Percentiles rank a stretch among this genome's conserved stretches.
phyloP scores from a whole-genome alignment of 1,140 invertebrate species.

The Papilio machaon region DNA sequence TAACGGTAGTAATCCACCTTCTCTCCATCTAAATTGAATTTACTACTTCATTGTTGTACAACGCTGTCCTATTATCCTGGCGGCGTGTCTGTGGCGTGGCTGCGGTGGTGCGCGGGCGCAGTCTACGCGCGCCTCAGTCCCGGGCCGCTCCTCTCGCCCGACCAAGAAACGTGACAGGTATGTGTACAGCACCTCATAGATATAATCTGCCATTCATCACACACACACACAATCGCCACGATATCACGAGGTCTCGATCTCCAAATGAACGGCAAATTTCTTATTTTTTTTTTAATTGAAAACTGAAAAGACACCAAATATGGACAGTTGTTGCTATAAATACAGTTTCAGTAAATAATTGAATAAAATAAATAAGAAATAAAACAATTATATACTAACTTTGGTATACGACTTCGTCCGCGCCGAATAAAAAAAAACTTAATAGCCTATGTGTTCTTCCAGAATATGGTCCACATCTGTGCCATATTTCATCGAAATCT shows the following conservation, averaged over 20 bases:
- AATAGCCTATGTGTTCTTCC: too few relatives aligned
- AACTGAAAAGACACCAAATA: too few relatives aligned
- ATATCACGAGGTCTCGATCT: not conserved
- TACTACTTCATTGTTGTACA: slow-evolving; percentile 41
- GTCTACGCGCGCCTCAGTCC: slow-evolving; percentile 48
- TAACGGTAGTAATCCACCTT: not conserved
- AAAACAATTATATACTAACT: too few relatives aligned
- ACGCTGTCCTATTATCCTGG: slow-evolving; percentile 58
- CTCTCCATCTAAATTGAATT: not conserved
- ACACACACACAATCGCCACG: not conserved
- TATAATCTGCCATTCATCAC: not conserved
- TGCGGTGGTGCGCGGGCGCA: slow-evolving; percentile 51
- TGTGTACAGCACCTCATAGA: not conserved
- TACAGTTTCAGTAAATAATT: too few relatives aligned
- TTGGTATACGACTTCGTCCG: too few relatives aligned
- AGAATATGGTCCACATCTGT: too few relatives aligned
- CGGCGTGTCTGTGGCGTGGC: slow-evolving; percentile 12
- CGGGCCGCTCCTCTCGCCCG: slow-evolving; percentile 39
- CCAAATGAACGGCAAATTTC: too few relatives aligned
- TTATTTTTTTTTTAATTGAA: too few relatives aligned
- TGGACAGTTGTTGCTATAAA: too few relatives aligned
- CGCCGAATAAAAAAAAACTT: too few relatives aligned
- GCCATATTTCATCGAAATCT: too few relatives aligned
- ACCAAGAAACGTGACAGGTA: slow-evolving; percentile 4
- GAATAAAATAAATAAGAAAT: too few relatives aligned